Evolutionary conservation across 2,888 invertebrate genomes (phyloP).

Genomic region (Yponomeuta cagnagella): DNA sequence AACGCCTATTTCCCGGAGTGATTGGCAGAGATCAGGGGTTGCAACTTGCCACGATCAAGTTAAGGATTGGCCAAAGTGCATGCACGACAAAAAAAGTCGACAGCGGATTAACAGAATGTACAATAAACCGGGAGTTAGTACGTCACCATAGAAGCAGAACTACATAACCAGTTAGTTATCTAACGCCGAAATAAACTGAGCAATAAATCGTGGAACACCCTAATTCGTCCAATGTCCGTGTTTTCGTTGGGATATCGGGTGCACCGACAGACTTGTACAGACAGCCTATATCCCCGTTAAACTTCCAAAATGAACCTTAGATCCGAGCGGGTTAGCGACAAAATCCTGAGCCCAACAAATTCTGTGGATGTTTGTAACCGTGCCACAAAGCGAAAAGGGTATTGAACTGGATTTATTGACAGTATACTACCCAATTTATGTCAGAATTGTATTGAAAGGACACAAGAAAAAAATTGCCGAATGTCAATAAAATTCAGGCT

Average conservation of each 20-base stretch:
- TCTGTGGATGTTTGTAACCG: not conserved
- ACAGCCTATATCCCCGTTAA: not conserved
- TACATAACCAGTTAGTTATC: conserved; percentile 11
- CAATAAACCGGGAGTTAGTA: too few relatives aligned
- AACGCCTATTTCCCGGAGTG: too few relatives aligned
- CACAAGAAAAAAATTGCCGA: not conserved
- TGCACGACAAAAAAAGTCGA: too few relatives aligned
- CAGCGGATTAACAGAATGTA: too few relatives aligned
- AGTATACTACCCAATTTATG: not conserved
- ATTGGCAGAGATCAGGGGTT: too few relatives aligned
- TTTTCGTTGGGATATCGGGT: conserved; percentile 1
- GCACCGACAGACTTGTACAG: not conserved
- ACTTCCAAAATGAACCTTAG: not conserved
- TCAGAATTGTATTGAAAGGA: not conserved
- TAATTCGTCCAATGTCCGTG: conserved; percentile 20
- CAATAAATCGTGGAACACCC: conserved; percentile 20
- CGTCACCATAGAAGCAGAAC: not conserved
- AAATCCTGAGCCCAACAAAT: not conserved
- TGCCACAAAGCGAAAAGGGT: conserved; percentile 1
- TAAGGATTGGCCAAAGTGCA: too few relatives aligned
- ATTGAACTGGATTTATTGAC: not conserved
- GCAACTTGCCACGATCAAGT: too few relatives aligned
- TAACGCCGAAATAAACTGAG: conserved; percentile 19
- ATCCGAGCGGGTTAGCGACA: not conserved
- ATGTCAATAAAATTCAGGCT: not conserved